Evolutionary conservation across 2,797 vertebrate species (phyloP), one percentile per base, ranked within the genome.

Genomic region (Onychomys arenicola): DNA sequence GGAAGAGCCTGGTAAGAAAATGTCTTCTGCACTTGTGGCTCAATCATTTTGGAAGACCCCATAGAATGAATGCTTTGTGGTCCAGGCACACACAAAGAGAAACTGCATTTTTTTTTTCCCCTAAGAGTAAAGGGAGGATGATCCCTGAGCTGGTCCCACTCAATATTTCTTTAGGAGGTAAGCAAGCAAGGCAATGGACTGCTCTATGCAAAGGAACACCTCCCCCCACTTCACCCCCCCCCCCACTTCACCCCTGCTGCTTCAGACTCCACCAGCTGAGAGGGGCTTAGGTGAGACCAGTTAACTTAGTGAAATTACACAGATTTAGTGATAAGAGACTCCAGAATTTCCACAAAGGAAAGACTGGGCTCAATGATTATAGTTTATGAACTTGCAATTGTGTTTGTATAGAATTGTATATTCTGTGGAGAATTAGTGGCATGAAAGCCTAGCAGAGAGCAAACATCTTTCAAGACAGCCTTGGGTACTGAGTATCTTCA

Each of bases 1-100:
- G 71, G 63, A 2, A 27, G 67, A 89, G 37, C 43, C 88, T 89
- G 55, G 73, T 94, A 93, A 91, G 86, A 82, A 97, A 93, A 95
- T 34, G 75, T 49, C 81, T 81, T 84, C 52, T 78, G 63, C 57
- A 78, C 40, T 76, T 77, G 46, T 25, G 43, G 43, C 90, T 91
- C 14, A 3, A 88, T 89, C 75, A 61, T 86, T 89, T 92, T 65
- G 73, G 65, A 88, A 96, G 75, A 13, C 25, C 40, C 61, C 57
- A 93, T 87, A 94, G 95, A 90, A 88, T 13, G 95, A 90, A 88
- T 13, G n/a, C 37, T 69, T 80, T 49, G 49, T 14, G 37, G 37
- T 59, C 83, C 59, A 93, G 69, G 69, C 32, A 94, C 40, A 89
- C 77, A 40, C 61, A 82, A 43, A 37, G 63, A 89, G 78, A 84